Conservation (phyloP, 2,888 invertebrate species). For the Gandaritis pyraliata region DNA sequence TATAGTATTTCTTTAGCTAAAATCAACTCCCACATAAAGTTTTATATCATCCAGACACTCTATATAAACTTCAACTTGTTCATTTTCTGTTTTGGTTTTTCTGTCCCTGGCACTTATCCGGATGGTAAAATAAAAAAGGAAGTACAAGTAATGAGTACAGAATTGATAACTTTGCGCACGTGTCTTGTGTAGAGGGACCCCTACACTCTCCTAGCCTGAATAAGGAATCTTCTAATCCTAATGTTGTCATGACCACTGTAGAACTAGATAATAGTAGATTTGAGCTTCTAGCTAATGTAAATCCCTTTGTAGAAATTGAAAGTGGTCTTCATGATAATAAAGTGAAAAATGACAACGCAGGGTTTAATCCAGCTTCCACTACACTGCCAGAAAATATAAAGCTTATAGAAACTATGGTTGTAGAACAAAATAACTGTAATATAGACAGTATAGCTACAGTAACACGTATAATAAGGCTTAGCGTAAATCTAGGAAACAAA, state of each 20-base stretch:
- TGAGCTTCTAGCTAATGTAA: constrained; percentile 58
- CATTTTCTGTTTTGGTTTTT: constrained; percentile 70
- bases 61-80: constrained; percentile 65
- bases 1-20: neutral
- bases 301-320: constrained; percentile 46
- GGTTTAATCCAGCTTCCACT: constrained; percentile 61
- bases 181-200: constrained; percentile 80
- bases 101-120: constrained; percentile 78
- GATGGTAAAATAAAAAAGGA: constrained; percentile 73
- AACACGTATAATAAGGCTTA: constrained; percentile 54
- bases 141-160: constrained; percentile 83
- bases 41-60: constrained; percentile 42
- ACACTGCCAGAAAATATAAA: constrained; percentile 64
- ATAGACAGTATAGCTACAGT: constrained; percentile 54
- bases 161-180: constrained; percentile 79
- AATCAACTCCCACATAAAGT: neutral
- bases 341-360: constrained; percentile 61
- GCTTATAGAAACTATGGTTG: constrained; percentile 57
- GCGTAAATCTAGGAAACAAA: constrained; percentile 41
- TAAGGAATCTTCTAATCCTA: constrained; percentile 57
- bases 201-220: constrained; percentile 71
- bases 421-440: constrained; percentile 52
- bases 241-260: constrained; percentile 77
- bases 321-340: constrained; percentile 41
- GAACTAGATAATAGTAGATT: constrained; percentile 59